Percentiles rank a stretch among this genome's conserved stretches.
Conservation (phyloP, 2,888 invertebrate species). For the Lutraria lutraria region DNA sequence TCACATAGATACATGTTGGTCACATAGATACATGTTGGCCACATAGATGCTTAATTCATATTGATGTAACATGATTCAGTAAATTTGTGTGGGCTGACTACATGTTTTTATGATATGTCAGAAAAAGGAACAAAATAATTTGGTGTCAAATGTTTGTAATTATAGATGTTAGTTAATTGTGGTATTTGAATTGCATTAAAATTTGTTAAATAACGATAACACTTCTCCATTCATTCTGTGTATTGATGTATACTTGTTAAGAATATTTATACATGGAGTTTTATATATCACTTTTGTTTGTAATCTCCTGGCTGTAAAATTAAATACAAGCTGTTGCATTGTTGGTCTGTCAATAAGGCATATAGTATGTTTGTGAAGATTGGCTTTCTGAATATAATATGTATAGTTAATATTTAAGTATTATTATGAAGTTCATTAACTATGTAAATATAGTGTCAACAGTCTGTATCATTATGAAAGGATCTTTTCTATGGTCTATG, state of each 20-base stretch:
- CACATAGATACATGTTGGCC: too few relatives aligned
- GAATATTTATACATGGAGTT: neutral
- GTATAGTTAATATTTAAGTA: neutral
- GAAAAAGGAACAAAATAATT: neutral
- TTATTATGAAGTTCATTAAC: constrained; percentile 4
- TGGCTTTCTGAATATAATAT: neutral
- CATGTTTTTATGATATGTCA: neutral
- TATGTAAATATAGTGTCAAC: neutral
- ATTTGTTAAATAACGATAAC: neutral
- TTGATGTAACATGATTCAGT: constrained; percentile 3
- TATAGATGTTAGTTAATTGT: neutral
- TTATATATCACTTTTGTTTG: neutral
- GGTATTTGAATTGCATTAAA: neutral
- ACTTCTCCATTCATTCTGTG: neutral
- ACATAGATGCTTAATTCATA: neutral
- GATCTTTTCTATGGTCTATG: neutral
- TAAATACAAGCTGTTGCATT: neutral
- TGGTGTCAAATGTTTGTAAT: neutral
- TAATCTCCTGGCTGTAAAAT: neutral
- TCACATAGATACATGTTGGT: too few relatives aligned
- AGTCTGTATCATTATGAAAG: too few relatives aligned
- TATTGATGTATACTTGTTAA: neutral
- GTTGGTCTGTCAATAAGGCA: neutral
- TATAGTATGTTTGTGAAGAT: neutral
- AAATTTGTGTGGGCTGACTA: neutral